Conservation (phyloP, 92 coral and sea anemone species). For the Epizoanthus scotinus region DNA sequence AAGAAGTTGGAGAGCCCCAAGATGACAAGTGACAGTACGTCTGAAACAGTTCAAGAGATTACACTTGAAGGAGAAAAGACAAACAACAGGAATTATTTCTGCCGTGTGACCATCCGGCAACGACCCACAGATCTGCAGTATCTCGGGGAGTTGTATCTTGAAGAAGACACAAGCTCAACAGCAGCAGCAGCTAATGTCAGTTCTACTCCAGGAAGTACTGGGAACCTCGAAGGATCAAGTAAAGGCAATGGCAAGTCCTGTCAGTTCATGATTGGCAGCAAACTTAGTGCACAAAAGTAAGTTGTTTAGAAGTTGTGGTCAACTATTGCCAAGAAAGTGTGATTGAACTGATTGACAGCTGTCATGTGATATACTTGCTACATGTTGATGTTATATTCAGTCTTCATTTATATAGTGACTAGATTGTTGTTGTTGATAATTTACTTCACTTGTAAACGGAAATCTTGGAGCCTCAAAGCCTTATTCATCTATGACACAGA, state of each 20-base stretch:
- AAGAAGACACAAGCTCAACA: conserved; percentile 77
- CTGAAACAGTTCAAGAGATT: conserved; percentile 92
- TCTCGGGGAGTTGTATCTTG: conserved; percentile 93
- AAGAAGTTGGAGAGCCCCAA: conserved; percentile 93
- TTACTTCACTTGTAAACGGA: too few species aligned
- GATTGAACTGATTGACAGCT: too few species aligned
- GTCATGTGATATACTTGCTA: too few species aligned
- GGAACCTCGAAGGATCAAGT: neutral
- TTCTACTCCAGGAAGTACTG: conserved; percentile 36
- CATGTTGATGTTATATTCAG: too few species aligned
- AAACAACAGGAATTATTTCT: conserved; percentile 93
- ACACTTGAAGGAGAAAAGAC: conserved; percentile 98
- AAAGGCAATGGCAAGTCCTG: conserved; percentile 69
- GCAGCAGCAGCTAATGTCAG: conserved; percentile 45
- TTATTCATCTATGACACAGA: too few species aligned
- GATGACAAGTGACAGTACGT: conserved; percentile 82
- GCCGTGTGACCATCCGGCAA: conserved; percentile 97
- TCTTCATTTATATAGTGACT: too few species aligned
- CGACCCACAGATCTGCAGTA: conserved; percentile 97
- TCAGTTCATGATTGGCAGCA: conserved; percentile 94
- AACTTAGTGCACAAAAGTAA: conserved; percentile 96
- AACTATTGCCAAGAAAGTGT: too few species aligned
- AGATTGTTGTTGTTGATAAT: too few species aligned
- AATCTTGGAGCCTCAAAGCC: too few species aligned
- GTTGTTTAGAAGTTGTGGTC: conserved; percentile 14